These are phyloP conservation scores for Gallinago undulata DNA, from an alignment of 2,113 vertebrate genomes.

Conservation along the genomic window DNA sequence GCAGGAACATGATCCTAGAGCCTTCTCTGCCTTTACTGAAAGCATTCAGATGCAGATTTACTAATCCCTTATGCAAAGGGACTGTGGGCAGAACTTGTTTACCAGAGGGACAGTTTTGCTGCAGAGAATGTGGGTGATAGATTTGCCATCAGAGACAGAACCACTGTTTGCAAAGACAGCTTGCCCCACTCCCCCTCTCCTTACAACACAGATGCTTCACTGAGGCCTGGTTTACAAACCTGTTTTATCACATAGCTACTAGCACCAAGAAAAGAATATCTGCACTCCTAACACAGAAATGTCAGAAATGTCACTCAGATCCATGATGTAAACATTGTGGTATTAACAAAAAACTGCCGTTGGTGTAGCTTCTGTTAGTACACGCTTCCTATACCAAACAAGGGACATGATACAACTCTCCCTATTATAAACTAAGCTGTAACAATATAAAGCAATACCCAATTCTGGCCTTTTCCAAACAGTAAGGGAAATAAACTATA, in stretches of 20 bases:
- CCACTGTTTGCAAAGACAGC: neutral
- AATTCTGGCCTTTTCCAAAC: neutral
- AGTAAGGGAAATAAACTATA: neutral
- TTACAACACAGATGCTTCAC: constrained; percentile 2
- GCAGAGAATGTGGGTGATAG: neutral
- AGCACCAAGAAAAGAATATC: neutral
- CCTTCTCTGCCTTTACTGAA: constrained; percentile 19
- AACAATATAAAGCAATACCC: neutral
- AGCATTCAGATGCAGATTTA: neutral
- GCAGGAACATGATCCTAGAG: constrained; percentile 26
- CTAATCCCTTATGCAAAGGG: neutral
- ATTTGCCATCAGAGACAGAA: neutral
- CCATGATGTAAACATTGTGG: neutral
- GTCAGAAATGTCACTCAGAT: neutral
- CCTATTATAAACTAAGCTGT: neutral
- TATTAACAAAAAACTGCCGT: neutral
- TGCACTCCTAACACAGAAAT: neutral
- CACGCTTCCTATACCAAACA: neutral
- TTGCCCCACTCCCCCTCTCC: neutral
- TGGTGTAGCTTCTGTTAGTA: neutral
- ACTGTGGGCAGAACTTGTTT: neutral
- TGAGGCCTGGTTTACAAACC: neutral
- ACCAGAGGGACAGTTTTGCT: neutral
- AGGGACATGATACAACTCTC: neutral
- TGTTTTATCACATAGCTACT: neutral